These are phyloP conservation scores for Adelosebastes latens DNA, from an alignment of 2,797 vertebrate genomes.

Conservation along the genomic window DNA sequence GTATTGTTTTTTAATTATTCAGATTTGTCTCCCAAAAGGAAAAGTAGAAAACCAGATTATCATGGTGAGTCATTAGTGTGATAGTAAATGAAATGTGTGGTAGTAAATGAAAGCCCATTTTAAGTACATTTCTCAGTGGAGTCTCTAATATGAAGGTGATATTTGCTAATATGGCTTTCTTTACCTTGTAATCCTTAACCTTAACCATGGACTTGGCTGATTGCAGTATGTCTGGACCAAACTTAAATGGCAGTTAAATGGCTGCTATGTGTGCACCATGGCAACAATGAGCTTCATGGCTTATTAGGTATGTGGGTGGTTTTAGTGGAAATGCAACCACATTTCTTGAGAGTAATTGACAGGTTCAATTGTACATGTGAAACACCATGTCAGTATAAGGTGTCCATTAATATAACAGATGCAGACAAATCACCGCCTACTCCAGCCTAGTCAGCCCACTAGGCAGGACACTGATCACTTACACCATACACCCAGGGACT, in stretches of 20 bases:
- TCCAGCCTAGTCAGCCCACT: background rate
- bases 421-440: slow-evolving; percentile 25
- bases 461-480: slow-evolving; percentile 1
- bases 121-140: background rate
- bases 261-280: slow-evolving; percentile 7
- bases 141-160: background rate
- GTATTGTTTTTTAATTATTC: background rate
- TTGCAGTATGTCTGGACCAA: slow-evolving; percentile 1
- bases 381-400: slow-evolving; percentile 25
- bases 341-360: slow-evolving; percentile 27
- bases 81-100: no score
- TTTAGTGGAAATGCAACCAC: slow-evolving; percentile 20
- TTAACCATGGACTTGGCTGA: slow-evolving; percentile 27
- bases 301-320: slow-evolving; percentile 23
- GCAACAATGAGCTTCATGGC: slow-evolving; percentile 18
- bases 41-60: background rate
- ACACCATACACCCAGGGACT: background rate
- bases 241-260: background rate
- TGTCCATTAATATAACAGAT: slow-evolving; percentile 13
- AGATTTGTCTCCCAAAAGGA: background rate
- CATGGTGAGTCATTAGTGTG: background rate
- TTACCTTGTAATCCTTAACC: slow-evolving; percentile 1
- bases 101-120: slow-evolving; percentile 9
- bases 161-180: background rate
- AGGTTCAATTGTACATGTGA: slow-evolving; percentile 15